Conservation (phyloP, 2,888 invertebrate species). For the Flexamia atlantica region DNA sequence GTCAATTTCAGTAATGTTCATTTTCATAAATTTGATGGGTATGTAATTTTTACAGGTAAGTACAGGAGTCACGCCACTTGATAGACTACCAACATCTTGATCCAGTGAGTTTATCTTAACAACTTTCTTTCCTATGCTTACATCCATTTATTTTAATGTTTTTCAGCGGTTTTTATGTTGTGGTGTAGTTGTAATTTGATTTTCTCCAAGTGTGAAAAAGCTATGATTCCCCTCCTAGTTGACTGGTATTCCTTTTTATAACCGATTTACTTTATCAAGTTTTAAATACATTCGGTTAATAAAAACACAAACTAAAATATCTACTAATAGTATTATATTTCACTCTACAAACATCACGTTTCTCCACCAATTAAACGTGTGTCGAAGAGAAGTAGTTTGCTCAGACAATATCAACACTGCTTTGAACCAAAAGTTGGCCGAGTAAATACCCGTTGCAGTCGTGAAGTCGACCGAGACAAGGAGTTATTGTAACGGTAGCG, state of each 20-base stretch:
- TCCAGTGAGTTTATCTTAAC: not conserved
- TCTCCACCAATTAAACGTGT: no score
- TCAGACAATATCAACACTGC: not conserved
- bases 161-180: no score
- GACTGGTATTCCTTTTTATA: no score
- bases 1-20: no score
- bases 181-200: no score
- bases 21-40: not conserved
- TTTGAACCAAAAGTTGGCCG: not conserved
- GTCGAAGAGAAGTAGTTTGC: not conserved
- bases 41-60: not conserved
- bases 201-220: no score
- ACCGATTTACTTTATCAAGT: no score
- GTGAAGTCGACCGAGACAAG: not conserved
- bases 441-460: not conserved
- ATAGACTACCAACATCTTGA: not conserved
- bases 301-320: no score
- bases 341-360: no score
- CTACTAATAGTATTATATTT: no score
- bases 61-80: not conserved
- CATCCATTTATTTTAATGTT: not conserved
- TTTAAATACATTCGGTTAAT: no score
- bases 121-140: not conserved
- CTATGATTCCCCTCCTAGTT: no score
- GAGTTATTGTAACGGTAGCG: constrained; percentile 2